Evolutionary conservation across 2,888 invertebrate species (phyloP), one percentile per base, ranked within the genome.

Genomic region (Panopea generosa): DNA sequence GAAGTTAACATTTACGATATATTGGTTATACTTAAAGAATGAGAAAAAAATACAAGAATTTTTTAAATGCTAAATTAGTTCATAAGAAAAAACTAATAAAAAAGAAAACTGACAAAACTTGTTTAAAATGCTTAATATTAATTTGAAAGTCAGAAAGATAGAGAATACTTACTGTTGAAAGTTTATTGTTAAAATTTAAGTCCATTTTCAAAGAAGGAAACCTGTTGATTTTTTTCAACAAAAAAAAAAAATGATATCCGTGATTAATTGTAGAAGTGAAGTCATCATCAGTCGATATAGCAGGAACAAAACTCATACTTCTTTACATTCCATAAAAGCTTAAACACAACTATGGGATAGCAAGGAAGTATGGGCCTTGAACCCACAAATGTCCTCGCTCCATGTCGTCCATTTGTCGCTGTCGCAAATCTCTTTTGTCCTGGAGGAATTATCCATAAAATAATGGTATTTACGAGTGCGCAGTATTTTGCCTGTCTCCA

Each of bases 261-360:
- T 24, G 14, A 24, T 52, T 18, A 26, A 11, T 27, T 26, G 27
- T 3, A 53, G 27, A 53, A 18, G 11, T 27, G 24, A 14, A 24
- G 52, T 22, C 24, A 16, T 4, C 22, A 24, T 14, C 24, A 20
- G 52, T 52, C 6, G 24, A 27, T 16, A 22, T 7, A 38, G 53
- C 68, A 85, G 85, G 69, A 77, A 84, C 87, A 85, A 68, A 84
- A 90, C 90, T 92, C 93, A 93, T 93, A 97, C 97, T 97, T 97
- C 97, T 97, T 97, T 97, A 97, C 97, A 97, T 97, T 97, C 97
- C 97, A 97, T 97, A 97, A 94, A 95, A 84, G 95, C 94, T 91
- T 49, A 60, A 94, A 94, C 38, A 62, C 94, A 82, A 91, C 87
- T 97, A 96, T 96, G 96, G 96, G 96, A 96, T 96, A 96, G 89